Evolutionary conservation across 92 coral and sea anemone species (phyloP), one percentile per base, ranked within the genome.

Genomic region (Umimayanthus chanpuru): DNA sequence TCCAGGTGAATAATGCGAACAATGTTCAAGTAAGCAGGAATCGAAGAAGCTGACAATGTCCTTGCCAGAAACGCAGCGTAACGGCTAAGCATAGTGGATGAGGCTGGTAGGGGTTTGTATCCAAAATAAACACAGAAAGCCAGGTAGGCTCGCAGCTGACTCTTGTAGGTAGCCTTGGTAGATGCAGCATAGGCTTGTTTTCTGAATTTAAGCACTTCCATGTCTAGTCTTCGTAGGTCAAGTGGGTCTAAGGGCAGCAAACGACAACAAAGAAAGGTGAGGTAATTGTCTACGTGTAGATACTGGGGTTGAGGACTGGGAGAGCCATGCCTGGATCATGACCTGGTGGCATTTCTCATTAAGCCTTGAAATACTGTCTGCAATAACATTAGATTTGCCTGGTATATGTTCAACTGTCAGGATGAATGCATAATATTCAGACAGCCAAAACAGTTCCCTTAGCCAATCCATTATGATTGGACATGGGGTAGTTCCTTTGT

Each of bases 401-500:
- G 89, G 85, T 30, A 89, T 85, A 76, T 89, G 85, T 14, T 79
- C 81, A 0, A 85, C 89, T 2, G 41, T 10, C 25, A 89, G 70
- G 50, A 40, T 26, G 66, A 89, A 50, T 5, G 30, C 64, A 73
- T 47, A 32, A 47, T 47, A 89, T 50, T 84, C 86, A 16, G 65
- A 56, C 66, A 89, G 55, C 89, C 89, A 89, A 73, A 76, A 82
- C 68, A 88, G 72, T 73, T 79, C 80, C 39, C 80, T 18, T 30
- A 80, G 21, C 81, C 90, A 88, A 56, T 47, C 76, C 81, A 88
- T 81, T 55, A 88, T 88, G 81, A 80, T 70, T 5, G 73, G 76
- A 32, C 90, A 81, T 15, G 81, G 90, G 87, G 82, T 72, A 40
- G 90, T 72, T 72, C 87, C 87, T 88, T 88, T 88, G 90, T 88